Evolutionary conservation across 1,140 invertebrate species (phyloP).

Genomic region (Pectinophora gossypiella): DNA sequence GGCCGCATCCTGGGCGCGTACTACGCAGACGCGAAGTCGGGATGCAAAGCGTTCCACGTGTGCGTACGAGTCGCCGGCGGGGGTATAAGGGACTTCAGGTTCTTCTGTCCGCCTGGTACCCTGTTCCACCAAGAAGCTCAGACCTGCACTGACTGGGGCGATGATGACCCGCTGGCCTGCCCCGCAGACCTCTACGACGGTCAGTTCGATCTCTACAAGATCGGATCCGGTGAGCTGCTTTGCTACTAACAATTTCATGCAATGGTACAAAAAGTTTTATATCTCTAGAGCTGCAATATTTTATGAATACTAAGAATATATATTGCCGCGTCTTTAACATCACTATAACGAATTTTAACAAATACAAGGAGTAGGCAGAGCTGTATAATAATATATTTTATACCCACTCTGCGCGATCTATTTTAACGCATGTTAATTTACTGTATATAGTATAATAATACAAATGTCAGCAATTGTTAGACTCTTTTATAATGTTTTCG

Average conservation of each 20-base stretch:
- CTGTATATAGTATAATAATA: too few species aligned
- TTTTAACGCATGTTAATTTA: too few species aligned
- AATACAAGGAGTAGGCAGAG: too few species aligned
- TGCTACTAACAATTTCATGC: conserved; percentile 30
- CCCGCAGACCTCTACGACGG: conserved; percentile 87
- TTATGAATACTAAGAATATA: too few species aligned
- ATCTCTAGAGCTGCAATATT: background rate
- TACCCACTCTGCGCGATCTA: too few species aligned
- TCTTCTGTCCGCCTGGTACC: conserved; percentile 93
- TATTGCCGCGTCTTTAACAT: too few species aligned
- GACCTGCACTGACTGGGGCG: conserved; percentile 93
- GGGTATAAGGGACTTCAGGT: conserved; percentile 86
- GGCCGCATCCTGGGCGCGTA: conserved; percentile 93
- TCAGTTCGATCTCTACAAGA: conserved; percentile 88
- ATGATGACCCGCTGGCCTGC: conserved; percentile 84
- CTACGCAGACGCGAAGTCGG: conserved; percentile 92
- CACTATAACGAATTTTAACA: too few species aligned
- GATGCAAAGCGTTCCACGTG: conserved; percentile 95
- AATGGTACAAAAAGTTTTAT: background rate
- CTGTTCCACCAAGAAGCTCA: conserved; percentile 95
- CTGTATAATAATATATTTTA: too few species aligned
- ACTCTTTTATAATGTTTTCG: too few species aligned
- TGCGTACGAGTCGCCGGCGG: conserved; percentile 88
- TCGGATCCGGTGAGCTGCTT: conserved; percentile 80
- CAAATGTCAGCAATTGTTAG: too few species aligned